Base-by-base conservation (phyloP, 1,140 invertebrate genomes). In the Lucilia sericata region DNA sequence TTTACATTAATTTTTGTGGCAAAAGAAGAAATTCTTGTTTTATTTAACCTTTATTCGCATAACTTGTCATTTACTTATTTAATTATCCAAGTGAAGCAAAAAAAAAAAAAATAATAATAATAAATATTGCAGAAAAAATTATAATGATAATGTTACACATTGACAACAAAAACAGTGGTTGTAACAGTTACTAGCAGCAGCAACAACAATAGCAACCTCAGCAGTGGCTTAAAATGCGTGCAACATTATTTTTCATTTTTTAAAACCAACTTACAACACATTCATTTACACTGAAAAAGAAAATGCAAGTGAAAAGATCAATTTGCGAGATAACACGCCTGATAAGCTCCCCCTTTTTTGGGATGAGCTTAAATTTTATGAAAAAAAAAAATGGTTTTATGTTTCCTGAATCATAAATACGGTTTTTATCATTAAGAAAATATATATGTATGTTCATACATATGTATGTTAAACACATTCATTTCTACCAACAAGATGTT, bases 21-120 rank as follows among this genome's bases (percentile, higher is more conserved):
- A 51, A 49, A 80, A 80, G 76, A 80, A 49, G 76, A 80, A 80
- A 51, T 80, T 80, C 76, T 80, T 80, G 76, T 80, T 80, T 80
- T 49, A 42, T 78, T 36, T 78, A 19, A 19, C n/a, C 76, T 19
- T 19, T 80, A 49, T 51, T 49, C 42, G 76, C n/a, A 78, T 25
- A 80, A 51, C 76, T 80, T 80, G 76, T 80, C 76, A 80, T 80
- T 80, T 80, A 80, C 76, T 80, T 51, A 80, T 80, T 80, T 80
- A 80, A 80, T 80, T 80, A 80, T 80, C 76, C 76, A 42, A 47
- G n/a, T 17, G n/a, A 80, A 21, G 25, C 1, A 49, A 60, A 60
- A 17, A 60, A 60, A 7, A 60, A 60, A n/a, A 2, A n/a, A n/a
- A n/a, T n/a, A n/a, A n/a, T n/a, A n/a, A n/a, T n/a, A n/a, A n/a